Evolutionary conservation across 2,888 invertebrate genomes (phyloP).

Genomic region (Phytoseiulus persimilis): DNA sequence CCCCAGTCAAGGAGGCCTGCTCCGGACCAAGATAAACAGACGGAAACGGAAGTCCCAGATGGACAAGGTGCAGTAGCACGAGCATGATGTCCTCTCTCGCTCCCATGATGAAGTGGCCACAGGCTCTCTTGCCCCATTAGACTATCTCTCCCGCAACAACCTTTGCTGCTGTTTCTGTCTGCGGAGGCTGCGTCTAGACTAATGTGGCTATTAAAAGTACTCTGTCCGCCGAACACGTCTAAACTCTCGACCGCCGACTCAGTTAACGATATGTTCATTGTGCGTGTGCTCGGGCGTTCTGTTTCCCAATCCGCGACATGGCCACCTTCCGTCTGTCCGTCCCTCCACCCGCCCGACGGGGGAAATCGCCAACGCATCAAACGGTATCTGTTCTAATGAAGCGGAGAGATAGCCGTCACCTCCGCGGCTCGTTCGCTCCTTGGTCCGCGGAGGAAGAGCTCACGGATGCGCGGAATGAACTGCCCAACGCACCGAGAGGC

Average conservation of each 20-base stretch:
- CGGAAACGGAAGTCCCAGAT: background rate
- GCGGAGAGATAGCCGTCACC: background rate
- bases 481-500: background rate
- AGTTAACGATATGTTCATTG: background rate
- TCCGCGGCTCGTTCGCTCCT: background rate
- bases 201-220: slow-evolving; percentile 5
- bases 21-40: background rate
- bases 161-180: background rate
- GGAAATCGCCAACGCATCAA: background rate
- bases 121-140: background rate
- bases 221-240: background rate
- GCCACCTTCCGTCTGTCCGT: background rate
- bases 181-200: background rate
- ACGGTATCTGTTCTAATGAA: background rate
- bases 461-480: background rate
- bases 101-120: background rate
- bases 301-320: background rate
- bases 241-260: background rate
- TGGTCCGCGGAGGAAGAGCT: background rate
- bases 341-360: background rate
- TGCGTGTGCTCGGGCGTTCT: background rate
- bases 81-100: background rate
- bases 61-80: background rate
- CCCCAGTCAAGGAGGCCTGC: background rate
- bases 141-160: background rate